Evolutionary conservation across 1,140 invertebrate genomes (phyloP), one percentile per base, ranked within the genome.

Genomic region (Laodelphax striatellus): DNA sequence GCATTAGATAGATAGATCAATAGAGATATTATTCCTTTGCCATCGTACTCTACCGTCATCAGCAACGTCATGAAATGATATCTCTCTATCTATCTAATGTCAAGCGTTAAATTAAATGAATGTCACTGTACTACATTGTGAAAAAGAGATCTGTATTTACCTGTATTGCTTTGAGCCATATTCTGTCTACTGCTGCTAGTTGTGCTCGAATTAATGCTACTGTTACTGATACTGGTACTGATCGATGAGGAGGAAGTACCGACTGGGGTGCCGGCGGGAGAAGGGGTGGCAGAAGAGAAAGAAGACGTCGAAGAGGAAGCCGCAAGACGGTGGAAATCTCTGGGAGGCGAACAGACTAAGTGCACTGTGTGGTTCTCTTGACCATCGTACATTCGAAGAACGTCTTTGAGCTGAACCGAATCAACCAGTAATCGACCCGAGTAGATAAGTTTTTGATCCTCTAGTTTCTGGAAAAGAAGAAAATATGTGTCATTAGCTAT

Each of bases 391-490:
- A 82, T 81, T 50, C 85, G 77, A 38, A 94, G 75, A 31, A 94
- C 79, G 72, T 94, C 90, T 70, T 89, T 90, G 31, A 94, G 70
- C 58, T 82, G 78, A 24, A 82, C 75, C 38, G 82, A 78, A 72
- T 95, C 90, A 43, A 81, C 83, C 55, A 95, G 71, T 13, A 94
- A 73, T 69, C 90, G 86, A n/a, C 92, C 91, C 9, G 88, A 92
- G 73, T 94, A 94, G 67, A 94, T 94, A 0, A 95, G 76, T 72
- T 90, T 92, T 69, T 93, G 90, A 65, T 90, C 87, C 61, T 84
- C 79, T 57, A 80, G 80, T 70, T 80, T 82, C 90, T 91, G 72
- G 16, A 77, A 77, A 70, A 67, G 65, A 66, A 70, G 11, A 38
- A 6, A 28, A 28, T 28, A 28, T 28, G 2, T 6, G 24, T 28